A percentile compares a stretch with the other conserved stretches of the same genome.
These are phyloP conservation scores for Nemotelus nigrinus DNA, from an alignment of 2,888 invertebrate species.

Conservation along the genomic window DNA sequence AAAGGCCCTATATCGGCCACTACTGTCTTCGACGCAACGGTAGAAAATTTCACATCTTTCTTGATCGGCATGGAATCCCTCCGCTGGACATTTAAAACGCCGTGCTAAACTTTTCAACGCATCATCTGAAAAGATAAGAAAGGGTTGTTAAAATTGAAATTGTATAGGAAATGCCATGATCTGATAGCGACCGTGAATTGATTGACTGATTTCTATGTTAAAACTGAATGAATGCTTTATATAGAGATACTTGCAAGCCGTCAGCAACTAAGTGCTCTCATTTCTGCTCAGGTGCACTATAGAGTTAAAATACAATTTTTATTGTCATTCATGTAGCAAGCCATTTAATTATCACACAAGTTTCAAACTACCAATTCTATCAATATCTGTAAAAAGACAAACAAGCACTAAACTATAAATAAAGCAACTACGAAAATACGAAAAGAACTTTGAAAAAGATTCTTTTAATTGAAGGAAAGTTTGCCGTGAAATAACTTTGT, in stretches of 20 bases:
- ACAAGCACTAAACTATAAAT: neutral
- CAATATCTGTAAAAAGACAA: neutral
- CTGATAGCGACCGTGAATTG: no score
- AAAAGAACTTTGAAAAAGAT: neutral
- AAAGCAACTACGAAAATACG: neutral
- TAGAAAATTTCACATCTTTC: conserved; percentile 79
- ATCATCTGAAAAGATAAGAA: conserved; percentile 18
- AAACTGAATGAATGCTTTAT: no score
- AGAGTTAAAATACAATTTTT: no score
- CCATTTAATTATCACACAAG: no score
- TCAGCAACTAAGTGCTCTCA: no score
- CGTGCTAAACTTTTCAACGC: conserved; percentile 9
- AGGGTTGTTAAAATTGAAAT: neutral
- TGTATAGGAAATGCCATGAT: no score
- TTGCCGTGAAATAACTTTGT: neutral
- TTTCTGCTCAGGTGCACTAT: no score
- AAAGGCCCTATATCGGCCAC: conserved; percentile 69
- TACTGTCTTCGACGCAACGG: conserved; percentile 74
- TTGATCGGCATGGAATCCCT: conserved; percentile 80
- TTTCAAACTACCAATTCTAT: no score
- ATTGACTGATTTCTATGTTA: no score
- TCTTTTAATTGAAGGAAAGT: conserved; percentile 4
- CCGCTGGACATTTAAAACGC: conserved; percentile 69
- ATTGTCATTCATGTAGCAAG: no score
- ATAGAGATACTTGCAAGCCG: no score